Evolutionary conservation across 2,888 invertebrate species (phyloP).

Genomic region (Sericinus montela): DNA sequence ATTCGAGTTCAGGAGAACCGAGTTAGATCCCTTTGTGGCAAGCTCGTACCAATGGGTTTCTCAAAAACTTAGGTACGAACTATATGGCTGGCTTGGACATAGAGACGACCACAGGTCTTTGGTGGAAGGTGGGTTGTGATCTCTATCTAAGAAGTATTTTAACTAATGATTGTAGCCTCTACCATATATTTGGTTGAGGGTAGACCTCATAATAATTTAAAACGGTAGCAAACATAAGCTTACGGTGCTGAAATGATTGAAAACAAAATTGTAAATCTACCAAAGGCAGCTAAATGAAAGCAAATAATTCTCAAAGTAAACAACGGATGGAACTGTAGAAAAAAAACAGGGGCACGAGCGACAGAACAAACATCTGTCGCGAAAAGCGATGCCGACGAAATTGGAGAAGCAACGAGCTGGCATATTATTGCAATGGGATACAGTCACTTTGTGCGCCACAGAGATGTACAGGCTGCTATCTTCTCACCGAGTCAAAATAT

Average conservation of each 20-base stretch:
- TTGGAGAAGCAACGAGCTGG: constrained; percentile 10
- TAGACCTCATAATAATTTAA: no score
- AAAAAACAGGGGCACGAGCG: constrained; percentile 24
- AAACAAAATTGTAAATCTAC: background rate
- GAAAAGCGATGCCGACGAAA: constrained; percentile 22
- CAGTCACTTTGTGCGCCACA: constrained; percentile 8
- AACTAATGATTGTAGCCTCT: no score
- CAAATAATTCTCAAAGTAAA: constrained; percentile 7
- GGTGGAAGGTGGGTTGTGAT: no score
- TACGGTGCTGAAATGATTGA: background rate
- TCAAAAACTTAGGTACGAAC: no score
- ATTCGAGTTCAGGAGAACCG: no score
- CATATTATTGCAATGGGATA: constrained; percentile 19
- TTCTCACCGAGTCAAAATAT: background rate
- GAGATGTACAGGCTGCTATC: constrained; percentile 11
- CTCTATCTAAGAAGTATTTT: no score
- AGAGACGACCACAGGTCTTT: no score
- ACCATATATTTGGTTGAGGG: no score
- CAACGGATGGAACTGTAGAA: constrained; percentile 17
- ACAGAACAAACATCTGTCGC: constrained; percentile 42
- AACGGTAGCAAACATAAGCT: no score
- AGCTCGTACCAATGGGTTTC: no score
- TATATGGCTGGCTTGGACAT: no score
- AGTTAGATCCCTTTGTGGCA: no score
- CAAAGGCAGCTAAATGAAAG: constrained; percentile 22